Evolutionary conservation across 2,888 invertebrate genomes (phyloP), one percentile per base, ranked within the genome.

Genomic region (Agonopterix arenella): DNA sequence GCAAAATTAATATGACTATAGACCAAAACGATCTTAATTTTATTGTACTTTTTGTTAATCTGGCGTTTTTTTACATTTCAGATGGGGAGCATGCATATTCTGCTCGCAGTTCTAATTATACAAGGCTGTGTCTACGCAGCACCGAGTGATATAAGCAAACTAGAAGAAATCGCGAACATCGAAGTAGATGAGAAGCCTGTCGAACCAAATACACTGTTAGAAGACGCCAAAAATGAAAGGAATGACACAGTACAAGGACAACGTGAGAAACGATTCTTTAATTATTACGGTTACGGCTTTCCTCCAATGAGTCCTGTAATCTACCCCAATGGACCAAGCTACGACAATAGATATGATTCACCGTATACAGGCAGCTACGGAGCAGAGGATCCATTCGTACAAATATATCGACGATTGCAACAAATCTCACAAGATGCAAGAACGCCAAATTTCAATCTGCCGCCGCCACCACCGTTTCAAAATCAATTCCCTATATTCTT

Each of bases 221-320:
- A 62, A 49, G 66, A 68, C 10, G 57, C 48, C 4, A 57, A 58
- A 45, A 48, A 48, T n/a, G 61, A 45, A 8, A 13, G 64, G 38
- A 58, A 57, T 4, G 55, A 52, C 9, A 38, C 54, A 44, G 47
- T 60, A 1, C 69, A 75, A 64, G 66, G 58, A 36, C 62, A 64
- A 44, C 65, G 80, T 37, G 73, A 79, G 40, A 80, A 80, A 52
- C 58, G 80, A 53, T 78, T 70, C 66, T 76, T 69, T 47, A 69
- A 73, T 58, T 69, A 62, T 40, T 71, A 60, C 49, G 67, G 65
- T n/a, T 62, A 50, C 48, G 72, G 68, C 13, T 62, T 64, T 47
- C 69, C 76, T 45, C 69, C 73, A 11, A 52, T 67, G 2, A 73
- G 55, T 48, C 75, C 77, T 2, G 47, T 58, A 11, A 49, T 59